Evolutionary conservation across 2,888 invertebrate species (phyloP), one percentile per base, ranked within the genome.

Genomic region (Maniola hyperantus): DNA sequence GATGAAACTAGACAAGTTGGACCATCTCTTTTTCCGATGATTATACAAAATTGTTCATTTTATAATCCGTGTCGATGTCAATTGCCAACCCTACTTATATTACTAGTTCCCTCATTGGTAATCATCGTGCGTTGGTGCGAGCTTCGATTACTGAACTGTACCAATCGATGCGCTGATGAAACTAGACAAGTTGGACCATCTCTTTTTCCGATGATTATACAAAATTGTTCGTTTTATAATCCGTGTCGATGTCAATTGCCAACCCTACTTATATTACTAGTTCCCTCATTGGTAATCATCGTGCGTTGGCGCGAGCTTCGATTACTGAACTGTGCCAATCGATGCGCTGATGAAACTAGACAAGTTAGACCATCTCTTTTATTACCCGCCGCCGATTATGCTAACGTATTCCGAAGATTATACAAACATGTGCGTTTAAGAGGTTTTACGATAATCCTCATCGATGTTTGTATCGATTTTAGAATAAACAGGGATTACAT

Each of bases 281-380:
- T 42, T 42, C 51, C 55, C 51, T 33, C 42, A 42, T 62, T 53
- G 36, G 39, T 42, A 62, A 62, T 53, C 51, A 15, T 20, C 13
- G 51, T 15, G 62, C 39, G 50, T 61, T 51, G 46, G 13, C 39
- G 20, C 42, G 53, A 53, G 53, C 26, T 26, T 42, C 53, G 62
- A 62, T 62, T 62, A 62, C 62, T 62, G 53, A 62, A 42, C 39
- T 20, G 53, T 62, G 62, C 42, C 51, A 62, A 62, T 62, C 62
- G 62, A 53, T 53, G 62, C 42, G 11, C 59, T 33, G 26, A 46
- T 59, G 26, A 59, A 50, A 60, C 60, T 62, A 62, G 62, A 53
- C 20, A 53, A 20, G 53, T 42, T 51, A 26, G 26, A 20, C 13
- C 53, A 15, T 53, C 42, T 51, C 34, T 39, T 62, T 39, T 42